phyloP scores from a whole-genome alignment of 1,140 invertebrate species.

The Nymphalis io region DNA sequence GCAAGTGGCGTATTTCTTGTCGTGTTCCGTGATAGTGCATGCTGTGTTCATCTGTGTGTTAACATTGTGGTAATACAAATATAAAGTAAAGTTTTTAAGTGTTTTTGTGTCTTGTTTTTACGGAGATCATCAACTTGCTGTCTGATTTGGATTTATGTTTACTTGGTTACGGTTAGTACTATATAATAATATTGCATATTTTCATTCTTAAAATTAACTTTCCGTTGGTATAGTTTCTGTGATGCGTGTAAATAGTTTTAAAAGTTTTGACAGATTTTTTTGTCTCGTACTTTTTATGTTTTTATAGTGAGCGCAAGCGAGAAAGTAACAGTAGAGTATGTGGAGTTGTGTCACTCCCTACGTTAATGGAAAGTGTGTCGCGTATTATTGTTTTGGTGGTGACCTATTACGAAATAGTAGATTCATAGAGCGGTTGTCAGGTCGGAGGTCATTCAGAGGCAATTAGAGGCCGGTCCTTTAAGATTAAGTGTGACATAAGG shows the following conservation, averaged over 20 bases:
- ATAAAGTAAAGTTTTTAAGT: constrained; percentile 63
- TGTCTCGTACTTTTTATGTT: constrained; percentile 47
- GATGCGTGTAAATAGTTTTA: constrained; percentile 64
- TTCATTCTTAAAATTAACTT: constrained; percentile 11
- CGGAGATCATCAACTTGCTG: constrained; percentile 59
- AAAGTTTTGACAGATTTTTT: constrained; percentile 71
- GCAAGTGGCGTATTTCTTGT: constrained; percentile 49
- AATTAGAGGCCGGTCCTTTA: constrained; percentile 46
- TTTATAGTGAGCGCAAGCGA: constrained; percentile 48
- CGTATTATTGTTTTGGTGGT: constrained; percentile 73
- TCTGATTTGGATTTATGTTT: constrained; percentile 75
- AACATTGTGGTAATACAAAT: constrained; percentile 54
- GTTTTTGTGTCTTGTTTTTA: constrained; percentile 75
- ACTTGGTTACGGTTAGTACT: constrained; percentile 67
- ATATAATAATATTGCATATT: not conserved
- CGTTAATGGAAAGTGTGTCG: constrained; percentile 68
- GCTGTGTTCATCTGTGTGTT: constrained; percentile 54
- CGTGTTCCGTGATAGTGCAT: constrained; percentile 58
- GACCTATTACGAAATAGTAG: constrained; percentile 70
- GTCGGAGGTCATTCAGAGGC: constrained; percentile 44
- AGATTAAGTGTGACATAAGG: constrained; percentile 55
- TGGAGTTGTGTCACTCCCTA: constrained; percentile 60
- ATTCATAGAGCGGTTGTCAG: constrained; percentile 44
- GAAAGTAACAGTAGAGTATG: constrained; percentile 46
- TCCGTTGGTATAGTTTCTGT: constrained; percentile 31